Evolutionary conservation across 1,140 invertebrate genomes (phyloP), one percentile per base, ranked within the genome.

Genomic region (Bombus pascuorum): DNA sequence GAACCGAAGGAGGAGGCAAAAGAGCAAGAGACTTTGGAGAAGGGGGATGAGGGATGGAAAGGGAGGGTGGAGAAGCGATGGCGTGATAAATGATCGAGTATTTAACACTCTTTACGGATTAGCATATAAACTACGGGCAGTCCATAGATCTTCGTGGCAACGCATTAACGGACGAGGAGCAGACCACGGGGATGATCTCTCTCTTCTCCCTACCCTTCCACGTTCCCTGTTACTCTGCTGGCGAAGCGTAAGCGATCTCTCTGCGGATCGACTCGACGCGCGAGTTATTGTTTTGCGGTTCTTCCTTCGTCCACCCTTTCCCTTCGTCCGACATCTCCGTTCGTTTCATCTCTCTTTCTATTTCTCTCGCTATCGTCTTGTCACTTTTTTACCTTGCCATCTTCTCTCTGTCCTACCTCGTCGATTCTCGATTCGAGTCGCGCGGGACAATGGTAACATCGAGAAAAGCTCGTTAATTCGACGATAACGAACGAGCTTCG

Each of bases 21-120:
- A 85, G 83, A 91, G 81, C 71, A 79, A 47, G 15, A 78, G 75
- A 62, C 75, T 18, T 53, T 8, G 72, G 76, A 42, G 53, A 81
- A 53, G 39, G 32, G 53, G 47, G 32, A 37, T 32, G 72, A 25
- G 59, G 57, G 44, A 59, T 71, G 37, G 53, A n/a, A 42, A 57
- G 28, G 68, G 68, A 62, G 47, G 74, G 42, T 78, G 87, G 91
- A 82, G 86, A 88, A 88, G 92, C 91, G 92, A 93, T 93, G 91
- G 93, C 93, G 94, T 95, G 95, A 95, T 95, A 95, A 95, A 95
- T 95, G 95, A 95, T 95, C 93, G 91, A 95, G 95, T 95, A 95
- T 95, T 95, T 95, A 95, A 95, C 94, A 95, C 95, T 95, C 94
- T 95, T 95, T 95, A 95, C 94, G 94, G 94, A 95, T 95, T 95